Evolutionary conservation across 2,113 vertebrate genomes (phyloP).

Genomic region (Tauraco erythrolophus): DNA sequence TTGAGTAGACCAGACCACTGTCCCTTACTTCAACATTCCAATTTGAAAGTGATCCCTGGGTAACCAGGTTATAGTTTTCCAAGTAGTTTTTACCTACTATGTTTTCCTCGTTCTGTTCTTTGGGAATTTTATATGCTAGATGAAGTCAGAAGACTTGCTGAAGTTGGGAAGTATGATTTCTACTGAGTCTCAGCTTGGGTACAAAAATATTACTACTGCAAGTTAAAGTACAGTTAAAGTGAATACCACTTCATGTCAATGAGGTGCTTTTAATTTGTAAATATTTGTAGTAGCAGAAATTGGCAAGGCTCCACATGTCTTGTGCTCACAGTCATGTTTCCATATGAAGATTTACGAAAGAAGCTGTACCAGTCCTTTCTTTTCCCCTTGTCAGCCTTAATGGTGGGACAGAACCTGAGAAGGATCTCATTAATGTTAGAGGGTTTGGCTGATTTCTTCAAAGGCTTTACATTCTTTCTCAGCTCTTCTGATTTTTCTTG

Average conservation of each 20-base stretch:
- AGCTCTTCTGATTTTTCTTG: neutral
- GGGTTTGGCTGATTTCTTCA: neutral
- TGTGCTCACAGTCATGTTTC: neutral
- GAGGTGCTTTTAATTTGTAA: neutral
- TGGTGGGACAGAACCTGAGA: neutral
- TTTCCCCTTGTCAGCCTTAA: fast-evolving
- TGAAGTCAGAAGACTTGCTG: neutral
- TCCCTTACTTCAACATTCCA: neutral
- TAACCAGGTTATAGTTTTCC: neutral
- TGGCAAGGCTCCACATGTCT: neutral
- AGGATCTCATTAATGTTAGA: neutral
- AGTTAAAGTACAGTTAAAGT: neutral
- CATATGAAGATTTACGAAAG: neutral
- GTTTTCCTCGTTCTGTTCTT: neutral
- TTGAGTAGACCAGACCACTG: neutral
- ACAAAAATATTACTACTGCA: neutral
- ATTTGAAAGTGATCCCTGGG: neutral
- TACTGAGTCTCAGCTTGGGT: neutral
- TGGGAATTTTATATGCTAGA: neutral
- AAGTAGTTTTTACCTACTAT: neutral
- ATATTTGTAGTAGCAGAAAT: neutral
- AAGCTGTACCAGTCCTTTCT: neutral
- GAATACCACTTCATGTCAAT: neutral
- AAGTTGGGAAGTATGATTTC: neutral
- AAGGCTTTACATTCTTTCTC: neutral